Percentiles rank a stretch among this genome's conserved stretches.
These are phyloP conservation scores for Belgica antarctica DNA, from an alignment of 2,888 invertebrate genomes.

Conservation along the genomic window DNA sequence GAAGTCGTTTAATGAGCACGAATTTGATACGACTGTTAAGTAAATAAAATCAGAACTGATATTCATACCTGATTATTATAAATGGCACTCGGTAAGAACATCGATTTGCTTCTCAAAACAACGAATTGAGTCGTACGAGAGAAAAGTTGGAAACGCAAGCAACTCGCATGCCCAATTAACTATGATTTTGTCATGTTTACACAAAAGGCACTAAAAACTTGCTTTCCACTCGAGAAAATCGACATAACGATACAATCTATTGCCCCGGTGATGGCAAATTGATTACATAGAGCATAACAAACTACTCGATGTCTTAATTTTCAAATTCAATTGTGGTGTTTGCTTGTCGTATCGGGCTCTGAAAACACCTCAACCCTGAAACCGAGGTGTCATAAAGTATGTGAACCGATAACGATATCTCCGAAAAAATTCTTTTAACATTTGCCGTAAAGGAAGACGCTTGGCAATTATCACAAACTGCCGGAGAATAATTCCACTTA, in stretches of 20 bases:
- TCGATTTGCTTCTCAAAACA: constrained; percentile 36
- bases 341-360: background rate
- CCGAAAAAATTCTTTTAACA: background rate
- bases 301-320: constrained; percentile 32
- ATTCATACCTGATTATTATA: constrained; percentile 39
- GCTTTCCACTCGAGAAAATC: constrained; percentile 30
- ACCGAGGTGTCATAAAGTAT: constrained; percentile 29
- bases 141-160: constrained; percentile 36
- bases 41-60: constrained; percentile 30
- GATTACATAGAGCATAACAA: constrained; percentile 13
- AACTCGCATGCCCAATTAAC: constrained; percentile 39
- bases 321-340: constrained; percentile 4
- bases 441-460: background rate
- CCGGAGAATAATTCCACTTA: background rate
- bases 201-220: constrained; percentile 24
- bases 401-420: constrained; percentile 20
- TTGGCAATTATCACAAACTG: constrained; percentile 9
- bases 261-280: background rate
- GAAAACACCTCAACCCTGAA: too few species aligned
- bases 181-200: constrained; percentile 42
- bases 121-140: too few species aligned
- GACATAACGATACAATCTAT: constrained; percentile 7
- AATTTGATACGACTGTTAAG: constrained; percentile 40
- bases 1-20: constrained; percentile 22
- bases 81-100: constrained; percentile 38